Evolutionary conservation across 1,140 invertebrate genomes (phyloP).

Genomic region (Maniola jurtina): DNA sequence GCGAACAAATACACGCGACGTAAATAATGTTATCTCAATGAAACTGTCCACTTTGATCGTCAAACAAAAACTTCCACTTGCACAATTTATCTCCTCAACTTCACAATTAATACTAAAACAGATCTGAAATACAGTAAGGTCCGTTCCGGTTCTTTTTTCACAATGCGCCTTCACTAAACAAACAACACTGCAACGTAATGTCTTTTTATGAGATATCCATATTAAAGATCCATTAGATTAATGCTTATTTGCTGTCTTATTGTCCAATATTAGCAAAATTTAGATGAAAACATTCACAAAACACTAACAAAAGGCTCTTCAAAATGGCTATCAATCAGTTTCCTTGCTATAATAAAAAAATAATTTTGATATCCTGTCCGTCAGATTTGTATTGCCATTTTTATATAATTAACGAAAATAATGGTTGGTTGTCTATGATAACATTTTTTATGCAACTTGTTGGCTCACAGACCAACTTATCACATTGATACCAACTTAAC

Average conservation of each 20-base stretch:
- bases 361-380: constrained; percentile 74
- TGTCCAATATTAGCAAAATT: constrained; percentile 57
- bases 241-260: constrained; percentile 46
- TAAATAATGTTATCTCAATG: constrained; percentile 54
- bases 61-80: constrained; percentile 34
- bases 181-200: constrained; percentile 51
- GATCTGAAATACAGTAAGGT: constrained; percentile 52
- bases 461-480: not conserved
- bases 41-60: constrained; percentile 29
- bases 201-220: constrained; percentile 31
- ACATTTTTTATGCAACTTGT: constrained; percentile 1
- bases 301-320: constrained; percentile 78
- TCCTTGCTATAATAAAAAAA: constrained; percentile 72
- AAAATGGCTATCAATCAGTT: constrained; percentile 78
- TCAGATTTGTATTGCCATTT: constrained; percentile 72
- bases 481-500: no score
- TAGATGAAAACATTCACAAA: constrained; percentile 77
- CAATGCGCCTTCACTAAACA: constrained; percentile 66
- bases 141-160: constrained; percentile 73
- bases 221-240: constrained; percentile 37
- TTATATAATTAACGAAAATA: constrained; percentile 53
- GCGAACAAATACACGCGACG: constrained; percentile 69
- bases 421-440: constrained; percentile 21
- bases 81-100: constrained; percentile 31
- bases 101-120: constrained; percentile 44